Evolutionary conservation across 2,113 vertebrate genomes (phyloP).

Genomic region (Oreochromis spilurus): DNA sequence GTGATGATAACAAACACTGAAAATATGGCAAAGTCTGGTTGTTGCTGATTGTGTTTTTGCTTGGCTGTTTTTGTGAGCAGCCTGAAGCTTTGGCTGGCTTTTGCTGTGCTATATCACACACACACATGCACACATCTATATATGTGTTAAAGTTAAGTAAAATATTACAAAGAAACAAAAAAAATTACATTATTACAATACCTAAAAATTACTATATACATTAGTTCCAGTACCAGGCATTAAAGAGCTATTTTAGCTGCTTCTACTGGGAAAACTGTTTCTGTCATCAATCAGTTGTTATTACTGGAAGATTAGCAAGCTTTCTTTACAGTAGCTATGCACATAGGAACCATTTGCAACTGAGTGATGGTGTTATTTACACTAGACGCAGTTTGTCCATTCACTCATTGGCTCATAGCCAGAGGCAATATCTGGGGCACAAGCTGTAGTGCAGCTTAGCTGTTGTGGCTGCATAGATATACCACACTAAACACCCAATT

Average conservation of each 20-base stretch:
- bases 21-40: not conserved
- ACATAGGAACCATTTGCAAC: not conserved
- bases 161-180: not conserved
- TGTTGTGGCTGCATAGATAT: not conserved
- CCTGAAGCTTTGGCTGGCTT: not conserved
- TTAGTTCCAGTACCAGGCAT: not conserved
- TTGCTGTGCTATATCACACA: not conserved
- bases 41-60: not conserved
- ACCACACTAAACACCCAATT: not conserved
- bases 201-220: not conserved
- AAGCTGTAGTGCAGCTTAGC: not conserved
- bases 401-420: not conserved
- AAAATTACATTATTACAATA: not conserved
- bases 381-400: not conserved
- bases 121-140: not conserved
- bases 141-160: not conserved
- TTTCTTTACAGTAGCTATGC: not conserved
- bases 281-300: not conserved
- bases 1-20: not conserved
- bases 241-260: not conserved
- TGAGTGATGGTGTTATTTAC: not conserved
- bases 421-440: conserved; percentile 8
- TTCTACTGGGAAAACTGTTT: not conserved
- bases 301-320: not conserved
- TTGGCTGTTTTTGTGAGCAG: not conserved